Percentiles rank a stretch among this genome's conserved stretches.
Conservation (phyloP, 64 coral and sea anemone species). For the Pocillopora verrucosa region DNA sequence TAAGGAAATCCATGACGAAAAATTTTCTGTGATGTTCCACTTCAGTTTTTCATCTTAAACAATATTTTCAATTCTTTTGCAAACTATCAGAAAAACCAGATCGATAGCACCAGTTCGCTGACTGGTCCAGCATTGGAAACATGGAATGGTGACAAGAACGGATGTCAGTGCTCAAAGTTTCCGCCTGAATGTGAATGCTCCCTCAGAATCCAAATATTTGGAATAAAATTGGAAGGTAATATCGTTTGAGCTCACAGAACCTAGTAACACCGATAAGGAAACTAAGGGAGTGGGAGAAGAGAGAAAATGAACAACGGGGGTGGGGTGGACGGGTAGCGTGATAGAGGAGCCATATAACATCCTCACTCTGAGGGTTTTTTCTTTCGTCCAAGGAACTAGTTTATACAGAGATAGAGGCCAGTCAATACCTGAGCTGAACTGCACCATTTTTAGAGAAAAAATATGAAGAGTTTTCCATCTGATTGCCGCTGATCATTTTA, state of each 20-base stretch:
- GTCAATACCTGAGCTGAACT: no score
- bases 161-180: neutral
- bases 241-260: neutral
- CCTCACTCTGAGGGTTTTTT: no score
- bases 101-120: neutral
- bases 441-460: no score
- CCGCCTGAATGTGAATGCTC: slow-evolving; percentile 28
- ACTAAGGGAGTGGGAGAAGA: neutral
- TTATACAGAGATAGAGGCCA: no score
- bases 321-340: no score
- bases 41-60: no score
- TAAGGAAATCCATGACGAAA: no score
- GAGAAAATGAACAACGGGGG: neutral
- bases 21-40: no score
- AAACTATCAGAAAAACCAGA: neutral
- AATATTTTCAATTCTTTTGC: neutral
- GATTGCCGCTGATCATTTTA: no score
- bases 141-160: neutral
- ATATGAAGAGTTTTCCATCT: no score
- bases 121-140: neutral
- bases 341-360: no score
- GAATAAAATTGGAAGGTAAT: neutral
- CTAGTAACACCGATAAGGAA: neutral
- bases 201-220: neutral
- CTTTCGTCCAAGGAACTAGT: no score